Conservation (phyloP, 2,797 vertebrate genomes). For the Aphelocoma californica region DNA sequence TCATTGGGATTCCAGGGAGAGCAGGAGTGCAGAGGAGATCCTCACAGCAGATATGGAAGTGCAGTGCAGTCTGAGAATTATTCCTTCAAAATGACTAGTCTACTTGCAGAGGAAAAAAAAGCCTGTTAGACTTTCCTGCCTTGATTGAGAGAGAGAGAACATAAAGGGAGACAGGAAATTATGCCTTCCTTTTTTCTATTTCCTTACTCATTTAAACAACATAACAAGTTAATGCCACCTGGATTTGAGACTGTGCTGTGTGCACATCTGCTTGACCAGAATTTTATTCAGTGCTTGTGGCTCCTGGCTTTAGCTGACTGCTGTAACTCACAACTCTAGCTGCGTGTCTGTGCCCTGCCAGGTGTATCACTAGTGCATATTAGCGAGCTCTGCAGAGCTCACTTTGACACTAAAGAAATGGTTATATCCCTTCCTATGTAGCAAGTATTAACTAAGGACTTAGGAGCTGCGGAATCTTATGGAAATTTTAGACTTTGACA, state of each 20-base stretch:
- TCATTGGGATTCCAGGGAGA: constrained; percentile 17
- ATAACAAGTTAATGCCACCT: neutral
- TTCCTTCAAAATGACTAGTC: neutral
- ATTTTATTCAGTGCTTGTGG: neutral
- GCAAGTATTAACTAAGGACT: neutral
- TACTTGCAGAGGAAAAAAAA: neutral
- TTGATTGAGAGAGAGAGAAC: neutral
- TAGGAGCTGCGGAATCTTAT: neutral
- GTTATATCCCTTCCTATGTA: neutral
- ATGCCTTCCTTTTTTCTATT: neutral
- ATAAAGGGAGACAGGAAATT: neutral
- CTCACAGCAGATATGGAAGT: neutral
- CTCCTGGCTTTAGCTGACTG: neutral
- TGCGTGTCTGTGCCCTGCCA: accelerated
- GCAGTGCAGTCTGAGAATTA: neutral
- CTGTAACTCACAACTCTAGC: neutral
- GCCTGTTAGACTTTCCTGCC: neutral
- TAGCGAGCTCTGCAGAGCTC: neutral
- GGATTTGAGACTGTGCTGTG: neutral
- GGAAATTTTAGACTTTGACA: constrained; percentile 11
- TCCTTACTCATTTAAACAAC: neutral
- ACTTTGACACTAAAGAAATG: neutral
- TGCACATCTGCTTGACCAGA: neutral
- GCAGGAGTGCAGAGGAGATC: neutral
- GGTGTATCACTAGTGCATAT: too few relatives aligned